Conservation (phyloP, 1,140 invertebrate species). For the Heliconius nattereri region DNA sequence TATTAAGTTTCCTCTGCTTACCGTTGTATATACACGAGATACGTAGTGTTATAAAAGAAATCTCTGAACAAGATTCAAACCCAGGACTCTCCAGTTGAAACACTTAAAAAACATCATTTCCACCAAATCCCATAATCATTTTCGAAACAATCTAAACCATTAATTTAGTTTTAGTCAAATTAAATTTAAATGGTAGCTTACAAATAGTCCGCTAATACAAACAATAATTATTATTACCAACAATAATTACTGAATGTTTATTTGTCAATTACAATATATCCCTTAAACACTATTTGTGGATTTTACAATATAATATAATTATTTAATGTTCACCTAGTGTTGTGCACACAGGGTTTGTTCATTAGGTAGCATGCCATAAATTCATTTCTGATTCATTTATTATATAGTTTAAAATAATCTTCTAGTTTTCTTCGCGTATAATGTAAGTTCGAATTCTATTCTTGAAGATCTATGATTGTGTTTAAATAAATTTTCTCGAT, state of each 20-base stretch:
- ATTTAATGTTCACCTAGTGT: constrained; percentile 13
- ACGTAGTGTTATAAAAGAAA: too few relatives aligned
- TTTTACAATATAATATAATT: constrained; percentile 30
- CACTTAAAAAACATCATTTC: neutral
- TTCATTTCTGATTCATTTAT: neutral
- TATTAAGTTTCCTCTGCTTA: too few relatives aligned
- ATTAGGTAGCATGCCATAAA: neutral
- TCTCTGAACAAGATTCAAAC: neutral
- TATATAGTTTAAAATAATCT: too few relatives aligned
- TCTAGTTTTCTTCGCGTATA: too few relatives aligned
- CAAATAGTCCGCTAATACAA: constrained; percentile 29
- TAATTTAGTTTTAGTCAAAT: constrained; percentile 26
- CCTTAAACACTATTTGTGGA: constrained; percentile 34
- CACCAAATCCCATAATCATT: neutral
- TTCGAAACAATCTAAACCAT: constrained; percentile 4
- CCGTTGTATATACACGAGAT: too few relatives aligned
- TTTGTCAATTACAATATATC: constrained; percentile 44
- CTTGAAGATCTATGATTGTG: too few relatives aligned
- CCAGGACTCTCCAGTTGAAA: neutral
- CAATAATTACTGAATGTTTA: constrained; percentile 26
- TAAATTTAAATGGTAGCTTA: constrained; percentile 28
- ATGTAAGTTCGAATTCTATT: neutral
- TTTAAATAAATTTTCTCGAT: too few relatives aligned
- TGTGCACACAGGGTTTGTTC: neutral
- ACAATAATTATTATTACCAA: constrained; percentile 9